Conservation (phyloP, 2,797 vertebrate genomes). For the Rachycentron canadum region DNA sequence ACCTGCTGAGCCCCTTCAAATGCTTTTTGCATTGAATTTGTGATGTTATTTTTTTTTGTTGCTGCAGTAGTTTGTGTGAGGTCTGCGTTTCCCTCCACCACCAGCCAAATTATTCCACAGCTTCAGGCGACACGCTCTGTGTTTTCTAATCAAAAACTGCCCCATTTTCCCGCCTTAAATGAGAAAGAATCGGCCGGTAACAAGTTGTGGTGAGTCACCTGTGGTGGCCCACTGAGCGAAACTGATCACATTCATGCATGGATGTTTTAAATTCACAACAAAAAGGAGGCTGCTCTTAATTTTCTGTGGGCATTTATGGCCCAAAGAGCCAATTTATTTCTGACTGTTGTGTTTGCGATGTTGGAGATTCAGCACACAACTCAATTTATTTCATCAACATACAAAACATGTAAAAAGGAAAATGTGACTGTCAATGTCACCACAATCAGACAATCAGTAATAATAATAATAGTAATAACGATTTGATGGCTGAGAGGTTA, state of each 20-base stretch:
- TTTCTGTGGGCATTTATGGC: constrained; percentile 18
- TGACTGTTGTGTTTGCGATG: neutral
- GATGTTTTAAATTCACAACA: constrained; percentile 30
- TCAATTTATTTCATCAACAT: constrained; percentile 1
- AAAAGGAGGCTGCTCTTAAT: constrained; percentile 27
- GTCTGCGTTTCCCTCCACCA: constrained; percentile 44
- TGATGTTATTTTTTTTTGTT: constrained; percentile 20
- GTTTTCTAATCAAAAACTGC: constrained; percentile 50
- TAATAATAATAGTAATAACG: no score
- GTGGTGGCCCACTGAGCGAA: constrained; percentile 5
- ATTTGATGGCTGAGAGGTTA: no score
- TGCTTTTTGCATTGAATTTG: constrained; percentile 19
- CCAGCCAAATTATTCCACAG: constrained; percentile 55
- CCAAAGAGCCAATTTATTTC: constrained; percentile 12
- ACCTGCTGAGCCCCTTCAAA: neutral
- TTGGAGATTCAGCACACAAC: neutral
- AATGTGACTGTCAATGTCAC: neutral
- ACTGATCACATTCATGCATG: constrained; percentile 19
- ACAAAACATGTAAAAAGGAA: neutral
- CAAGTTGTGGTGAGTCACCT: constrained; percentile 43
- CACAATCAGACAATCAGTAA: neutral
- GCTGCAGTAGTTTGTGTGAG: constrained; percentile 42
- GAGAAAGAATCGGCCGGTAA: constrained; percentile 23
- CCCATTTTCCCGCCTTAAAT: constrained; percentile 17
- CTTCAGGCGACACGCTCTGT: constrained; percentile 35